Percentiles rank a stretch among this genome's conserved stretches.
Conservation (phyloP, 2,113 vertebrate genomes). For the Hippopotamus amphibius region DNA sequence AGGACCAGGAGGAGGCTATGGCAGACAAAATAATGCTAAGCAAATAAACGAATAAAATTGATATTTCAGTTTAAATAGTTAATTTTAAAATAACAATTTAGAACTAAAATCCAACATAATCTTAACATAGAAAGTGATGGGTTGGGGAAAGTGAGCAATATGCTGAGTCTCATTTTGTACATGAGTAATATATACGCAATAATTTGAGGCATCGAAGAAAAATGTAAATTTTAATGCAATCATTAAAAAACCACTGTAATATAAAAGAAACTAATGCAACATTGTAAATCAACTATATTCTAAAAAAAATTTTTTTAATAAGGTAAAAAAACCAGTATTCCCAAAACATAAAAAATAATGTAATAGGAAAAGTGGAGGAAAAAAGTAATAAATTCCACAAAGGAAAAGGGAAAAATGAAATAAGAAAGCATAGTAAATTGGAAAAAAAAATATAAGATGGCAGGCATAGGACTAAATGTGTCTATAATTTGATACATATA, state of each 20-base stretch:
- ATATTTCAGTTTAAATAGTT: not conserved
- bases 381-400: not conserved
- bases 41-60: not conserved
- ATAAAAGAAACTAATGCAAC: not conserved
- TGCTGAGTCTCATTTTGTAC: not conserved
- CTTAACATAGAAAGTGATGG: not conserved
- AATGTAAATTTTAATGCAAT: not conserved
- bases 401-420: not conserved
- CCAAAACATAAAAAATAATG: not conserved
- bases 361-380: not conserved
- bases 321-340: not conserved
- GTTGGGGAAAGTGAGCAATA: not conserved
- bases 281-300: not conserved
- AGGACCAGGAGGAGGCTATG: not conserved
- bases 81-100: slow-evolving; percentile 22
- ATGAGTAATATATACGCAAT: not conserved
- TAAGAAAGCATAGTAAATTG: not conserved
- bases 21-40: not conserved
- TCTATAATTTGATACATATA: not conserved
- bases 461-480: not conserved
- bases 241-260: not conserved
- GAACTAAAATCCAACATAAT: slow-evolving; percentile 40
- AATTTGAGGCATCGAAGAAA: slow-evolving; percentile 28
- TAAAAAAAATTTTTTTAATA: not conserved
- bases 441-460: not conserved